Evolutionary conservation across 2,113 vertebrate species (phyloP).

Genomic region (Tenrec ecaudatus): DNA sequence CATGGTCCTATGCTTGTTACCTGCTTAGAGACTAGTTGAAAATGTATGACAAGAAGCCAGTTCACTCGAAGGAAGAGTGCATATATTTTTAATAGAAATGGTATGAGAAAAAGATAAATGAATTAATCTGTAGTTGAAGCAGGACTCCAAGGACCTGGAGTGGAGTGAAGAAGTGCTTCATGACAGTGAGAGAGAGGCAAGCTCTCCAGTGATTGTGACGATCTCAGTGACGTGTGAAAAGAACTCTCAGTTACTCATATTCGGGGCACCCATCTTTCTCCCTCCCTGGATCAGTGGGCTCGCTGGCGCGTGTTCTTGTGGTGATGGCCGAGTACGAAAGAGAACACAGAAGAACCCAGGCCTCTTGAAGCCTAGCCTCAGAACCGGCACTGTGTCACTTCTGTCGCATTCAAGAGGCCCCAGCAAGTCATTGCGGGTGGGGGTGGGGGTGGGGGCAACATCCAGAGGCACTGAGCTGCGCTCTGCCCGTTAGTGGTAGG

Average conservation of each 20-base stretch:
- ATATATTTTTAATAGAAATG: constrained; percentile 14
- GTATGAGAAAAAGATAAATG: neutral
- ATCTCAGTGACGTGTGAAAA: neutral
- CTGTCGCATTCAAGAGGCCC: neutral
- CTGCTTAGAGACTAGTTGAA: neutral
- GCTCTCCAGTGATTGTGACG: neutral
- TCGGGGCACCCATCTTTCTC: neutral
- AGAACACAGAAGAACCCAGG: neutral
- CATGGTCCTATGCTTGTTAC: neutral
- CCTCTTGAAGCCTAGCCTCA: neutral
- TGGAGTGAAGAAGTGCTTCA: neutral
- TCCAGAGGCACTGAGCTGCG: neutral
- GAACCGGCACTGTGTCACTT: neutral
- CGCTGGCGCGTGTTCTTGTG: neutral
- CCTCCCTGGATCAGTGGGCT: neutral
- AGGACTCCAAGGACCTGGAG: neutral
- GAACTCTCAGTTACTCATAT: neutral
- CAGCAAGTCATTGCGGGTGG: neutral
- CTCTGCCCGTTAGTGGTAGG: neutral
- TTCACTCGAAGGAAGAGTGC: neutral
- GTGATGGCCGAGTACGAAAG: neutral
- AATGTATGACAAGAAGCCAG: neutral
- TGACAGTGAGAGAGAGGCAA: neutral
- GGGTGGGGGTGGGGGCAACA: neutral
- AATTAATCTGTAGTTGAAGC: neutral